Evolutionary conservation across 2,888 invertebrate genomes (phyloP), one percentile per base, ranked within the genome.

Genomic region (Macrostomum cliftonense): DNA sequence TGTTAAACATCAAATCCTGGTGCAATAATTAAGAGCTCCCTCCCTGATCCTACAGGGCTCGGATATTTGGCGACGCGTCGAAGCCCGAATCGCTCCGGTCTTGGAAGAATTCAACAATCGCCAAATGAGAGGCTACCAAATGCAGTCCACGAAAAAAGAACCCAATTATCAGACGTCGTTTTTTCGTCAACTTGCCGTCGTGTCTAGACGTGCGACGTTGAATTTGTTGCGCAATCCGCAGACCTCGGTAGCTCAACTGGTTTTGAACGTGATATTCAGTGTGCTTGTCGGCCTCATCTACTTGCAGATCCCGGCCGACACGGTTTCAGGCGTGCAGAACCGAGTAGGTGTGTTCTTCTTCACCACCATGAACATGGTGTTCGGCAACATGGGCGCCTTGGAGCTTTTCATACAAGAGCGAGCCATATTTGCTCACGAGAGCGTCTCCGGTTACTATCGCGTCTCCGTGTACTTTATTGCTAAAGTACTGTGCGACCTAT

Each of bases 301-400:
- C 55, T 66, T 60, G 54, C 58, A 63, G 46, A 55, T 63, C 7
- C 61, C 63, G 47, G 52, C 55, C n/a, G 59, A 62, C 2, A 54
- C 54, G 43, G 53, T 56, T 19, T 58, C 62, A 7, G 68, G 63
- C 12, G 60, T 69, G 21, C 67, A 68, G 50, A 69, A 70, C 59
- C 64, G 69, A 66, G 67, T 52, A 49, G 70, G 70, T 37, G 64
- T 63, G 5, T 66, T 70, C 53, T 70, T 70, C 60, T 69, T 70
- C 58, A 64, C 68, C 50, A 58, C 63, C 16, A 65, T 68, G 63
- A 69, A 68, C 53, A 61, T 64, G 54, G 60, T 70, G 42, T 70
- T 70, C 60, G 65, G 64, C 20, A 69, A 68, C 53, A 52, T 70
- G 50, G 64, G 65, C 2, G 64, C 68, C 17, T 62, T 70, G 13